Evolutionary conservation across 1,140 invertebrate species (phyloP).

Genomic region (Trialeurodes vaporariorum): DNA sequence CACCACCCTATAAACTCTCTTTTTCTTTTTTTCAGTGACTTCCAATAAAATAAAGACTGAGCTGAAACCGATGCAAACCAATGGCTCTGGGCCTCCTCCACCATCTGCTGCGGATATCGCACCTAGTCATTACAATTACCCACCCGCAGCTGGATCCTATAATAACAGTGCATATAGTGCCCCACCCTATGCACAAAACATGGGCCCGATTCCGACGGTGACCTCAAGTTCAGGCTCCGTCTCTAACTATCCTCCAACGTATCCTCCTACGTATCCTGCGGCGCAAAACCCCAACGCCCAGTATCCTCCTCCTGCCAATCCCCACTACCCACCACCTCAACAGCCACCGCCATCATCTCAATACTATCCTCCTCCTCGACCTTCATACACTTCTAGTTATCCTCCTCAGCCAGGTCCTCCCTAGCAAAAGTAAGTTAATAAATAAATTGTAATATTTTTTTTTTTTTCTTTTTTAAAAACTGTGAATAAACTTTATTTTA

Average conservation of each 20-base stretch:
- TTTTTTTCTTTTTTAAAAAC: too few relatives aligned
- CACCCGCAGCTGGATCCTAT: neutral
- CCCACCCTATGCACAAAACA: neutral
- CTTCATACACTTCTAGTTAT: neutral
- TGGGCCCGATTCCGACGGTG: neutral
- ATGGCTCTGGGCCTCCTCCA: neutral
- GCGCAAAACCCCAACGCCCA: neutral
- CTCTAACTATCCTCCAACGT: neutral
- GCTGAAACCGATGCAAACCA: neutral
- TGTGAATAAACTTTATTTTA: too few relatives aligned
- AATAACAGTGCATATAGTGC: neutral
- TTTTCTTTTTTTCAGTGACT: neutral
- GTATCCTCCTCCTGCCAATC: neutral
- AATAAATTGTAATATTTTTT: too few relatives aligned
- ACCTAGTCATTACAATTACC: neutral
- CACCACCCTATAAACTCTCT: too few relatives aligned
- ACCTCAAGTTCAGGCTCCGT: too few relatives aligned
- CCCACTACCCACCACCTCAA: neutral
- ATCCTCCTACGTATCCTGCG: neutral
- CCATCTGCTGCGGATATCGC: neutral
- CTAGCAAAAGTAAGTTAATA: too few relatives aligned
- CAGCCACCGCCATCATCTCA: neutral
- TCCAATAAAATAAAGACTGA: neutral
- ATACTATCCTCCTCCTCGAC: neutral
- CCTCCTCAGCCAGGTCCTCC: neutral